Evolutionary conservation across 2,888 invertebrate species (phyloP).

Genomic region (Leucania comma): DNA sequence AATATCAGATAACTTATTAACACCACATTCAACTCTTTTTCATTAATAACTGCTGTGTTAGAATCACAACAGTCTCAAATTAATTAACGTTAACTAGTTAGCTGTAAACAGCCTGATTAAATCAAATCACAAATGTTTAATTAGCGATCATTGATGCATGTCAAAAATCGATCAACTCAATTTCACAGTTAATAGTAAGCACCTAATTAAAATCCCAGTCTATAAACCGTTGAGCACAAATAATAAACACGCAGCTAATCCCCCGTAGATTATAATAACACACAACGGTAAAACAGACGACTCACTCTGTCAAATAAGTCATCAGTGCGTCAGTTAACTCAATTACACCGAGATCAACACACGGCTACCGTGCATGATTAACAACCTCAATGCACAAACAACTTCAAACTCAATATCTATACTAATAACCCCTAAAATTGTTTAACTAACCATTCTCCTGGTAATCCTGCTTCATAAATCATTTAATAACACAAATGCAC

Average conservation of each 20-base stretch:
- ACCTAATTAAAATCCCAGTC: conserved; percentile 67
- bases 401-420: conserved; percentile 75
- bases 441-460: conserved; percentile 70
- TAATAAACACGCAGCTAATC: conserved; percentile 77
- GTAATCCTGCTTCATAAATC: conserved; percentile 90
- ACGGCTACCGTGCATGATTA: conserved; percentile 88
- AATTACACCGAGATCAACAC: conserved; percentile 90
- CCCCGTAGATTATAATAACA: conserved; percentile 78
- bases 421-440: conserved; percentile 78
- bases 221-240: conserved; percentile 65
- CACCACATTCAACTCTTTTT: conserved; percentile 34
- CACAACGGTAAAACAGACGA: conserved; percentile 83
- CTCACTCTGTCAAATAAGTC: conserved; percentile 90
- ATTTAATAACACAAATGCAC: conserved; percentile 90
- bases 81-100: conserved; percentile 35
- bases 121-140: conserved; percentile 53
- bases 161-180: conserved; percentile 53
- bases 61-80: conserved; percentile 14
- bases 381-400: conserved; percentile 68
- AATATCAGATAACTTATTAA: conserved; percentile 38
- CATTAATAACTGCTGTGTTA: not conserved
- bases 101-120: conserved; percentile 26
- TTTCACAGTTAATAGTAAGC: conserved; percentile 62
- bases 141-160: conserved; percentile 56
- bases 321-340: conserved; percentile 90